Percentiles rank a stretch among this genome's conserved stretches.
Evolutionary conservation across 2,888 invertebrate species (phyloP).

Genomic region (Petrolisthes cinctipes): DNA sequence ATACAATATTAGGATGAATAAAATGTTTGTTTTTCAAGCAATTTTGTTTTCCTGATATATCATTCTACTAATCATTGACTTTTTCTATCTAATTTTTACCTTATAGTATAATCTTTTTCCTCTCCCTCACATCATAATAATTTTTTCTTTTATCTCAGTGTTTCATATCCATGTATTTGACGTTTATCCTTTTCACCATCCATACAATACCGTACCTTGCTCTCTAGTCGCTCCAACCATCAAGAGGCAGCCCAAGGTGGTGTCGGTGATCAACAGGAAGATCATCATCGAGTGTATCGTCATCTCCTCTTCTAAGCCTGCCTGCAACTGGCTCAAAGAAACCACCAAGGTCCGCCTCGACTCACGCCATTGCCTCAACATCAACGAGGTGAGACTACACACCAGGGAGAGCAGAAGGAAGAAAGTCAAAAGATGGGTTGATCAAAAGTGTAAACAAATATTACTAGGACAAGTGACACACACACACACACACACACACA

Average conservation of each 20-base stretch:
- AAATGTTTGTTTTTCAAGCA: background rate
- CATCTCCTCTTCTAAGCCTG: slow-evolving; percentile 91
- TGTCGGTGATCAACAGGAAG: slow-evolving; percentile 90
- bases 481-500: background rate
- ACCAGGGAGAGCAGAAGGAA: background rate
- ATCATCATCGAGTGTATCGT: slow-evolving; percentile 94
- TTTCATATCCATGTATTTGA: background rate
- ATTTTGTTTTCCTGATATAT: background rate
- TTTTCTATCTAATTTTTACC: background rate
- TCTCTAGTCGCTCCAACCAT: slow-evolving; percentile 59
- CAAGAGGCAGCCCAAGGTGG: slow-evolving; percentile 79
- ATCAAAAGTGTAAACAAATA: too few species aligned
- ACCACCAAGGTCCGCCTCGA: slow-evolving; percentile 82
- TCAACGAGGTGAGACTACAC: slow-evolving; percentile 80
- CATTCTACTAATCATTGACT: background rate
- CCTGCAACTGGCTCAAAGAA: slow-evolving; percentile 95
- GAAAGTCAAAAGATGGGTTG: background rate
- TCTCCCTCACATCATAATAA: background rate
- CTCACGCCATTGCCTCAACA: slow-evolving; percentile 80
- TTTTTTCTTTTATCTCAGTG: background rate
- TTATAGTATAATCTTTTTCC: background rate
- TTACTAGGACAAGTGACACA: background rate
- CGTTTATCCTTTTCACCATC: background rate
- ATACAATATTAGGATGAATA: too few species aligned
- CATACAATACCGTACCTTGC: background rate